A percentile compares a stretch with the other conserved stretches of the same genome.
phyloP scores from a whole-genome alignment of 2,797 vertebrate genomes.

The Psittacula echo region DNA sequence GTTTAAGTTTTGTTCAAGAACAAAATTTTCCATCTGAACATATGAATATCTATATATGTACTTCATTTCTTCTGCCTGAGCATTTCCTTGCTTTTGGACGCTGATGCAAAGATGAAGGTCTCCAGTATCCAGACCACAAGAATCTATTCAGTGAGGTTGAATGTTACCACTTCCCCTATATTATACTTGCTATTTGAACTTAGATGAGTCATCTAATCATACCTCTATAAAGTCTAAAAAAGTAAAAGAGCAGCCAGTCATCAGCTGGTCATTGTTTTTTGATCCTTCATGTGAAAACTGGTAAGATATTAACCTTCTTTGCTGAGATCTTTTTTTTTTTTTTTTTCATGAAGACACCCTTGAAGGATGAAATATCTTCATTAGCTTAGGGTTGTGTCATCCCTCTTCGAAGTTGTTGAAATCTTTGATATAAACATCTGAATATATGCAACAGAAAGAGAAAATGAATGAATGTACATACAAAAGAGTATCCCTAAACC shows the following conservation, averaged over 20 bases:
- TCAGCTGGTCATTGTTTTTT: background rate
- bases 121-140: background rate
- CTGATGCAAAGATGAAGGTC: background rate
- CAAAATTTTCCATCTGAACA: background rate
- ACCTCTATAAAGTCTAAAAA: background rate
- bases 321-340: fast-evolving
- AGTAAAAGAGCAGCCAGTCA: background rate
- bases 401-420: background rate
- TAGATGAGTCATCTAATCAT: background rate
- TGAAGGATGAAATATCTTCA: background rate
- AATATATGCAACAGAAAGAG: background rate
- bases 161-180: background rate
- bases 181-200: background rate
- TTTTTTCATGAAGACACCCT: background rate
- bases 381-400: background rate
- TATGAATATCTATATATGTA: background rate
- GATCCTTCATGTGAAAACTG: background rate
- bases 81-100: background rate
- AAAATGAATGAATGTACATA: background rate
- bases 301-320: background rate
- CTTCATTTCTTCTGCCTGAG: background rate
- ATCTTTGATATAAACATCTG: background rate
- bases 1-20: background rate
- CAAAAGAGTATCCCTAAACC: background rate
- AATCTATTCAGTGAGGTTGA: background rate